These are phyloP conservation scores for Drosophila triauraria DNA, from an alignment of 1,140 invertebrate species.

Conservation along the genomic window DNA sequence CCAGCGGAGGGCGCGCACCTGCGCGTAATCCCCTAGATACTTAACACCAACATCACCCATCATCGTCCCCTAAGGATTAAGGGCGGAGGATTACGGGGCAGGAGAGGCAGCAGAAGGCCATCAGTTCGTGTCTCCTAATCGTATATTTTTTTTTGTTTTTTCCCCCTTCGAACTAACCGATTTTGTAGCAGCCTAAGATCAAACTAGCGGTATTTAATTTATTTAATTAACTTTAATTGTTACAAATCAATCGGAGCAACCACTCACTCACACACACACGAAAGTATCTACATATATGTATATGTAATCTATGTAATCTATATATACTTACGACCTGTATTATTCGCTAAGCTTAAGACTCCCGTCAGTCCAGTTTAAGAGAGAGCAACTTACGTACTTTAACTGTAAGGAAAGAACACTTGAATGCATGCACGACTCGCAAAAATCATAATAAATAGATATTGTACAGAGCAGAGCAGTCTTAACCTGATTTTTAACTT, in stretches of 20 bases:
- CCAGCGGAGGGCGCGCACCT: slow-evolving; percentile 90
- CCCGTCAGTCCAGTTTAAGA: slow-evolving; percentile 32
- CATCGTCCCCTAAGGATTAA: slow-evolving; percentile 13
- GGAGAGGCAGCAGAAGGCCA: background rate
- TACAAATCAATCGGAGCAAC: slow-evolving; percentile 56
- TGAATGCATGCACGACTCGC: slow-evolving; percentile 39
- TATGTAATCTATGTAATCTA: slow-evolving; percentile 50
- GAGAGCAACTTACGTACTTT: slow-evolving; percentile 45
- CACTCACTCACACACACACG: slow-evolving; percentile 18
- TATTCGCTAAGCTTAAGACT: slow-evolving; percentile 63
- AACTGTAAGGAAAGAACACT: slow-evolving; percentile 29
- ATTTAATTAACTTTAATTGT: slow-evolving; percentile 78
- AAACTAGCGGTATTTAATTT: slow-evolving; percentile 76
- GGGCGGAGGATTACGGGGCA: background rate
- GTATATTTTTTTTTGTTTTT: slow-evolving; percentile 35
- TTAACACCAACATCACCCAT: background rate
- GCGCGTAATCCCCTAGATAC: slow-evolving; percentile 86
- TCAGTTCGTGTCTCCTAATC: slow-evolving; percentile 10
- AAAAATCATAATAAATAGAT: slow-evolving; percentile 70
- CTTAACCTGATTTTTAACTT: too few relatives aligned
- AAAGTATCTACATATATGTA: slow-evolving; percentile 58
- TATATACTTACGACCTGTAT: slow-evolving; percentile 62
- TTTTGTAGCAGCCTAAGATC: slow-evolving; percentile 65
- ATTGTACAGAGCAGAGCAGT: slow-evolving; percentile 64
- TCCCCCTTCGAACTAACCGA: slow-evolving; percentile 40